Percentiles rank a stretch among this genome's conserved stretches.
phyloP scores from a whole-genome alignment of 1,140 invertebrate species.

The Thrips palmi region DNA sequence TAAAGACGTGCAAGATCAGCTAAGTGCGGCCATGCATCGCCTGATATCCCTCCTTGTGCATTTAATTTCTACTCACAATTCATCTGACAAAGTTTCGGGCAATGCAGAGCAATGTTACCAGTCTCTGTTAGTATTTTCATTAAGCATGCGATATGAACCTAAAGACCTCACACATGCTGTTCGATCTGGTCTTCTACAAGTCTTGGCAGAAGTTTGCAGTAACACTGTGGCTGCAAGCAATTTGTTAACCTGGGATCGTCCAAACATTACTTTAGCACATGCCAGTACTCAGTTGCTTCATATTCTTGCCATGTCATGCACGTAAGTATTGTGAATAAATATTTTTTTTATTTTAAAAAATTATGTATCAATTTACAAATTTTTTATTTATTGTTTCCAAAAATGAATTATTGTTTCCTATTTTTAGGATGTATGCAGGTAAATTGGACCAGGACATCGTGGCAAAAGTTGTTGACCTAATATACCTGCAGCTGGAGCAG shows the following conservation, averaged over 20 bases:
- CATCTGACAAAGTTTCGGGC: conserved; percentile 19
- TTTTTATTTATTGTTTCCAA: conserved; percentile 1
- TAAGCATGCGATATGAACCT: conserved; percentile 35
- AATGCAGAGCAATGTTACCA: conserved; percentile 21
- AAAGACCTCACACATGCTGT: conserved; percentile 37
- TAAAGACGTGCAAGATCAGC: conserved; percentile 22
- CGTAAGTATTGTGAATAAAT: conserved; percentile 14
- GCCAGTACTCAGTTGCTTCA: conserved; percentile 30
- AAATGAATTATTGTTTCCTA: conserved; percentile 10
- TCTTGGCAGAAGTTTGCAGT: conserved; percentile 22
- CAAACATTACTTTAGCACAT: conserved; percentile 17
- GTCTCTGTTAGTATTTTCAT: conserved; percentile 32
- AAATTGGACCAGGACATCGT: conserved; percentile 26
- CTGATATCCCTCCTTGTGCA: conserved; percentile 23
- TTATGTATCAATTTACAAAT: neutral
- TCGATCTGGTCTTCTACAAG: conserved; percentile 30
- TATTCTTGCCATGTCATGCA: conserved; percentile 32
- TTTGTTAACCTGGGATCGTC: conserved; percentile 8
- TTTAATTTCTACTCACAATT: no score
- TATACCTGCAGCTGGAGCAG: conserved; percentile 26
- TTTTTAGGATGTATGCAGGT: conserved; percentile 27
- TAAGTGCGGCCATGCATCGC: conserved; percentile 25
- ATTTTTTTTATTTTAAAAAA: conserved; percentile 5
- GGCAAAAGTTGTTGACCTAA: conserved; percentile 24
- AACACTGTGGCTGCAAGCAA: conserved; percentile 5